Conservation (phyloP, 2,797 vertebrate species). For the Rallus crepitans region DNA sequence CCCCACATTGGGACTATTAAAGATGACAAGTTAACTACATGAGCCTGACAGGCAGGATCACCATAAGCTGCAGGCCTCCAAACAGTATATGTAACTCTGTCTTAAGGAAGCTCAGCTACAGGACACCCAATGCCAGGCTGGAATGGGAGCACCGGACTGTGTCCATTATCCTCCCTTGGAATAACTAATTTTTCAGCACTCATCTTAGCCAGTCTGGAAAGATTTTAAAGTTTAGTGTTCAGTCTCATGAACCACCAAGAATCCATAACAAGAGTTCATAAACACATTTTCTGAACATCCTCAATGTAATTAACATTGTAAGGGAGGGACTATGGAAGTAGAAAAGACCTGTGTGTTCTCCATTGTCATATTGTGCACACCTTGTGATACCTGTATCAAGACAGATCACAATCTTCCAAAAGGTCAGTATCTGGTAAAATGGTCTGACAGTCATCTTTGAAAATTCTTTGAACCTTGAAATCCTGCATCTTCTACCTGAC, state of each 20-base stretch:
- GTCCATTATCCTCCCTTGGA: not conserved
- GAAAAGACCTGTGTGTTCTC: not conserved
- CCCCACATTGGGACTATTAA: not conserved
- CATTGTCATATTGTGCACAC: not conserved
- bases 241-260: not conserved
- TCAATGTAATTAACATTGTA: not conserved
- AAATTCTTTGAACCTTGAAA: not conserved
- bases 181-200: not conserved
- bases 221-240: not conserved
- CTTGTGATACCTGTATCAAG: not conserved
- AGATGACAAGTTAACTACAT: slow-evolving; percentile 10
- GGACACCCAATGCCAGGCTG: not conserved
- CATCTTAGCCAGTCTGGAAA: not conserved
- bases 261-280: not conserved
- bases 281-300: not conserved
- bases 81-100: not conserved
- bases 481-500: not conserved
- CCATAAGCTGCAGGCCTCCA: not conserved
- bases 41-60: not conserved
- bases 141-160: not conserved
- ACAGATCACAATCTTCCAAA: not conserved
- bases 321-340: not conserved
- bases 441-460: not conserved
- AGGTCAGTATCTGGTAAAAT: not conserved
- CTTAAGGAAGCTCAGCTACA: not conserved